Evolutionary conservation across 2,113 vertebrate species (phyloP).

Genomic region (Otocyon megalotis): DNA sequence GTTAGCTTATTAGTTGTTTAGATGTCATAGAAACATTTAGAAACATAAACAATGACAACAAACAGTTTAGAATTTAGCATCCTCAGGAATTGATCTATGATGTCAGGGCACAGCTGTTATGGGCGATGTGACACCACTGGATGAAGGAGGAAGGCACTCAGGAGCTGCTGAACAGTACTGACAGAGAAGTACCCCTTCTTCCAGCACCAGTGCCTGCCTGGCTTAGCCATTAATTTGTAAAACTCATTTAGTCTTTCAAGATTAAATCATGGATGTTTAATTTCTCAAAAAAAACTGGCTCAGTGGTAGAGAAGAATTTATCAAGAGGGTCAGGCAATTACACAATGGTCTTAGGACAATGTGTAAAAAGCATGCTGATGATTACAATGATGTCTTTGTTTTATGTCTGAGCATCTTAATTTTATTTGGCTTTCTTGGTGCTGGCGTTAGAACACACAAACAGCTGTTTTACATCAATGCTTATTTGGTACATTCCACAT

Average conservation of each 20-base stretch:
- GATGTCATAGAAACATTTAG: neutral
- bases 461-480: slow-evolving; percentile 76
- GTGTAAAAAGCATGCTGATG: slow-evolving; percentile 61
- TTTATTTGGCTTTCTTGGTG: slow-evolving; percentile 73
- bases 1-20: slow-evolving; percentile 5
- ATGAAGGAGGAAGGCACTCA: neutral
- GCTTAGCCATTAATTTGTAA: neutral
- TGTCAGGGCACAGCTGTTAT: neutral
- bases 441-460: slow-evolving; percentile 58
- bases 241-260: slow-evolving; percentile 11
- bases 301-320: slow-evolving; percentile 56
- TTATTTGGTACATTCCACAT: slow-evolving; percentile 51
- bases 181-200: neutral
- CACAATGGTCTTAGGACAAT: slow-evolving; percentile 59
- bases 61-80: neutral
- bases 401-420: slow-evolving; percentile 71
- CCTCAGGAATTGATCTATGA: neutral
- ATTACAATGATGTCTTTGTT: slow-evolving; percentile 77
- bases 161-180: neutral
- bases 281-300: slow-evolving; percentile 65
- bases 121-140: neutral
- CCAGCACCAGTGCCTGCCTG: neutral
- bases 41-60: slow-evolving; percentile 17
- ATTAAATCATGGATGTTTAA: slow-evolving; percentile 35
- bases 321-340: slow-evolving; percentile 64